Evolutionary conservation across 2,113 vertebrate species (phyloP).

Genomic region (Halcyon malimbica): DNA sequence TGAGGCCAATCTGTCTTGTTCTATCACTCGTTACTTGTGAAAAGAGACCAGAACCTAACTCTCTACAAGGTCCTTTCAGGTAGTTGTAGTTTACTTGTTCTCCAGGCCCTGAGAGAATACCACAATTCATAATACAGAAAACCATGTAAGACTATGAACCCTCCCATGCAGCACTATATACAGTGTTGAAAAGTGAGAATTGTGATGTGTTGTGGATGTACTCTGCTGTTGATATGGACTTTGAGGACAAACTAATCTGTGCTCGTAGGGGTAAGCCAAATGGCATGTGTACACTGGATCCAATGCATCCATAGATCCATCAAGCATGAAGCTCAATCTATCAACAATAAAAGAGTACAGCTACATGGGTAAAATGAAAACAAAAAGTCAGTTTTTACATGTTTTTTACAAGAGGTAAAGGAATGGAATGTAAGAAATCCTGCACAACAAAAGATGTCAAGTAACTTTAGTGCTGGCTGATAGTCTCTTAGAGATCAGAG

Average conservation of each 20-base stretch:
- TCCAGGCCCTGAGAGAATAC: not conserved
- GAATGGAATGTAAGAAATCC: not conserved
- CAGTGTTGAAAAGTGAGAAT: not conserved
- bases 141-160: not conserved
- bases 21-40: too few relatives aligned
- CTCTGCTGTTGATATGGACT: not conserved
- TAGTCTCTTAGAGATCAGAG: not conserved
- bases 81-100: too few relatives aligned
- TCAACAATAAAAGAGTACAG: not conserved
- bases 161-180: not conserved
- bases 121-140: not conserved
- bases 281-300: not conserved
- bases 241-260: not conserved
- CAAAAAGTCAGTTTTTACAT: not conserved
- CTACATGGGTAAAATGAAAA: not conserved
- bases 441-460: not conserved
- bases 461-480: not conserved
- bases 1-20: too few relatives aligned
- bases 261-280: not conserved
- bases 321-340: not conserved
- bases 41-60: too few relatives aligned
- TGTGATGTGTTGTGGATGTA: not conserved
- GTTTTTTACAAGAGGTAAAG: not conserved
- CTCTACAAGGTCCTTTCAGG: too few relatives aligned
- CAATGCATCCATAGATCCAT: not conserved